A percentile compares a stretch with the other conserved stretches of the same genome.
Evolutionary conservation across 2,888 invertebrate species (phyloP).

Genomic region (Polyommatus icarus): DNA sequence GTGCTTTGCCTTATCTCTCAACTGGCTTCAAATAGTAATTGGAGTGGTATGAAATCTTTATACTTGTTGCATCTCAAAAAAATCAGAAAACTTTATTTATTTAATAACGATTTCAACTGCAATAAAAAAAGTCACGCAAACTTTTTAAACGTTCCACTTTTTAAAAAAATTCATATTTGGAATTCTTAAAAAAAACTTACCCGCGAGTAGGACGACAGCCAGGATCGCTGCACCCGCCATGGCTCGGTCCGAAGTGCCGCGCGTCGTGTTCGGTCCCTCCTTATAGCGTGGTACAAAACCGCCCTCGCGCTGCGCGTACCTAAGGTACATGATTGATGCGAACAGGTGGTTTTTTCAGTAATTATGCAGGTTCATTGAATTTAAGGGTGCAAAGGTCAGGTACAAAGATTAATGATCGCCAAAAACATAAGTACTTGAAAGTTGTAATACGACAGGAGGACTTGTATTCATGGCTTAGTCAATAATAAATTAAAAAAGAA

Average conservation of each 20-base stretch:
- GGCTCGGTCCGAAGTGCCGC: slow-evolving; percentile 54
- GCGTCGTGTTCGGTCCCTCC: slow-evolving; percentile 50
- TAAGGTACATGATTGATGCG: not conserved
- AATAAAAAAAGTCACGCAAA: not conserved
- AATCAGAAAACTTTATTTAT: not conserved
- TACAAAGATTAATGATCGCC: no score
- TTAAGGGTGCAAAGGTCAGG: not conserved
- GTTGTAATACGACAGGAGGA: no score
- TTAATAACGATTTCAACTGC: not conserved
- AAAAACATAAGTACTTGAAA: no score
- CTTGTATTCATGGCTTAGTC: no score
- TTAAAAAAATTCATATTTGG: not conserved
- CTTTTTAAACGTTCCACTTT: not conserved
- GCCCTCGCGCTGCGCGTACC: slow-evolving; percentile 7
- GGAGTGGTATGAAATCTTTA: no score
- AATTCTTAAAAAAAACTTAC: slow-evolving; percentile 48
- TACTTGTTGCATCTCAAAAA: not conserved
- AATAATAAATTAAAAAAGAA: no score
- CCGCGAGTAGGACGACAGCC: slow-evolving; percentile 62
- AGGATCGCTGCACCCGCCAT: slow-evolving; percentile 55
- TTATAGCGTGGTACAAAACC: slow-evolving; percentile 51
- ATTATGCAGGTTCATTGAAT: not conserved
- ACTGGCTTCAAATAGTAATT: not conserved
- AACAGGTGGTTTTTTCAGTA: slow-evolving; percentile 14
- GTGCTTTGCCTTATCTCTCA: no score